Evolutionary conservation across 2,888 invertebrate species (phyloP).

Genomic region (Lordiphosa fenestrarum): DNA sequence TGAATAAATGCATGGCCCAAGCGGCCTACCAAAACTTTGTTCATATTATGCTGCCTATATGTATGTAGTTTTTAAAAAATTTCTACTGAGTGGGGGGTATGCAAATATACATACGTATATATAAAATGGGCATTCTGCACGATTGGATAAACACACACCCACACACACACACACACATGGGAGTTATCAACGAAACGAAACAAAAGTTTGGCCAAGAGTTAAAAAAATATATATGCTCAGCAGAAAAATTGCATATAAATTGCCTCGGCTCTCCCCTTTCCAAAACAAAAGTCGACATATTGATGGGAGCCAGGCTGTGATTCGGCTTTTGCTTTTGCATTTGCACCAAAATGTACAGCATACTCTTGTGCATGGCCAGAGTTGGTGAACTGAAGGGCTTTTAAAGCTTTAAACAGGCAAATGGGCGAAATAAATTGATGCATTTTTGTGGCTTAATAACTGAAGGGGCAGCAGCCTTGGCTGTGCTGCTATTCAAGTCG

Average conservation of each 20-base stretch:
- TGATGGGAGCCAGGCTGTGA: slow-evolving; percentile 36
- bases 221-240: slow-evolving; percentile 25
- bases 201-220: slow-evolving; percentile 57
- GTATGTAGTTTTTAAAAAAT: slow-evolving; percentile 41
- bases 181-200: slow-evolving; percentile 48
- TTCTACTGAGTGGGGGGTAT: slow-evolving; percentile 38
- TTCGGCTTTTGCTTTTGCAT: slow-evolving; percentile 27
- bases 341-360: slow-evolving; percentile 14
- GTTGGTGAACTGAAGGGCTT: background rate
- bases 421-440: background rate
- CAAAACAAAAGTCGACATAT: slow-evolving; percentile 59
- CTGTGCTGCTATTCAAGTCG: too few relatives aligned
- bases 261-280: slow-evolving; percentile 16
- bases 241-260: slow-evolving; percentile 59
- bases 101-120: slow-evolving; percentile 38
- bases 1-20: slow-evolving; percentile 6
- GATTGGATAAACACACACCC: slow-evolving; percentile 48
- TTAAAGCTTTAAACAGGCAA: slow-evolving; percentile 30
- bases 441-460: too few relatives aligned
- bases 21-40: slow-evolving; percentile 44
- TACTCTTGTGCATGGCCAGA: slow-evolving; percentile 11
- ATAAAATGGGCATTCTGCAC: slow-evolving; percentile 63
- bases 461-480: too few relatives aligned
- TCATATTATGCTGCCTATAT: slow-evolving; percentile 39
- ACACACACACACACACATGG: slow-evolving; percentile 13